These are phyloP conservation scores for Sparus aurata DNA, from an alignment of 2,797 vertebrate species.

Conservation along the genomic window DNA sequence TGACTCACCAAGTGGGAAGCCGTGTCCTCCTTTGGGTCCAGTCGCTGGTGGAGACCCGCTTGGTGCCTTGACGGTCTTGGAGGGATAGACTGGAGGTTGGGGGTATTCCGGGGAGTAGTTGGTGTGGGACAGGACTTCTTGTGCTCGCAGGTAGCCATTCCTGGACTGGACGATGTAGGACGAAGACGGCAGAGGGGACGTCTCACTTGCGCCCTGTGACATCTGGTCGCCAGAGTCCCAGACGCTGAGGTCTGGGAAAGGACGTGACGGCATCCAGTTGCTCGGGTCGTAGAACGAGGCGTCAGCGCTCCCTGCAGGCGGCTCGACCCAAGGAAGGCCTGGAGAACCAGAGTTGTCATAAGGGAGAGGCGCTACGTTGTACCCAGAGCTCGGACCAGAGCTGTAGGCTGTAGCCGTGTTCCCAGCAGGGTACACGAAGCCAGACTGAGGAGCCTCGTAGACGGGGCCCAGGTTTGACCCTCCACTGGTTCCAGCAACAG, in stretches of 20 bases:
- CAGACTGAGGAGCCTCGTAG: no score
- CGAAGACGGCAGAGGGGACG: not conserved
- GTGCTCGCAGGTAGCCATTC: not conserved
- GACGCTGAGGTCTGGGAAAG: not conserved
- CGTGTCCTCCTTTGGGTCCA: not conserved
- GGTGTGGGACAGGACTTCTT: not conserved
- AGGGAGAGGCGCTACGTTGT: not conserved
- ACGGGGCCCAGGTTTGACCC: no score
- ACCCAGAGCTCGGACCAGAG: not conserved
- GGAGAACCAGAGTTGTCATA: not conserved
- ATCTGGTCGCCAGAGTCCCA: rapidly evolving
- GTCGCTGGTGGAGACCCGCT: no score
- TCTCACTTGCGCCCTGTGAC: rapidly evolving
- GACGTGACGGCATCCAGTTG: not conserved
- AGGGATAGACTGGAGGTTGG: not conserved
- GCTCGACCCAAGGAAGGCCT: not conserved
- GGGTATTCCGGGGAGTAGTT: conserved; percentile 6
- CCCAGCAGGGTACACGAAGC: no score
- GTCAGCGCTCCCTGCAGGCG: not conserved
- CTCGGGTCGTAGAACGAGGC: not conserved
- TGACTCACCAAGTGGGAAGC: not conserved
- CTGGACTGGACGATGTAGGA: conserved; percentile 36
- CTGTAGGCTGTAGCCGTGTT: not conserved
- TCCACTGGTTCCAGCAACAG: no score
- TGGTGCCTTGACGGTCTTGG: not conserved